Evolutionary conservation across 2,888 invertebrate genomes (phyloP), one percentile per base, ranked within the genome.

Genomic region (Drosophila algonquin): DNA sequence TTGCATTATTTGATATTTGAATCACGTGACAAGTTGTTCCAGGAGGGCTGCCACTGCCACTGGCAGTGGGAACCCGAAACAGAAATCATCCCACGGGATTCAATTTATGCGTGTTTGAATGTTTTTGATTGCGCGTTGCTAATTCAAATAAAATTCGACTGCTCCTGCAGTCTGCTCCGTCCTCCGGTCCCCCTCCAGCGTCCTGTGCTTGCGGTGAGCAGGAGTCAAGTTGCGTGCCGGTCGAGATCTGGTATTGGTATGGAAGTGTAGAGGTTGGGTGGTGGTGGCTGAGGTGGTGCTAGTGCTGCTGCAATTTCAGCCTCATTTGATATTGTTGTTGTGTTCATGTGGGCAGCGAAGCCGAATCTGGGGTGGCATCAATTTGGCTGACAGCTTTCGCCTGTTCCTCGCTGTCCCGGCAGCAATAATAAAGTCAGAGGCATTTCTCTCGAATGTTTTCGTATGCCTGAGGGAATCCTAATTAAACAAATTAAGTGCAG

Each of bases 41-140:
- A 35, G 35, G 16, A 40, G 32, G 46, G n/a, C n/a, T 5, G 63
- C 54, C 54, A 47, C 45, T 54, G 74, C 45, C 56, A 18, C 9
- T 14, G 44, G 40, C 40, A 58, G 73, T 86, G 85, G 87, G 85
- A 86, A 85, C 69, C 51, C 53, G 62, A 73, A 68, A 68, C 56
- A 73, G 79, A 88, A 87, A 87, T 80, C 90, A 87, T 90, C 89
- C 89, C 90, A 90, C 89, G 89, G 89, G 89, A 90, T 87, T 90
- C 89, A 90, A 90, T 90, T 90, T 89, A 89, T 88, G 81, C 83
- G 80, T 87, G 89, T 89, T 90, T 90, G 82, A 90, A 90, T 90
- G 90, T 87, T 90, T 90, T 83, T 90, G 90, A 90, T 89, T 90
- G 89, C 71, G 81, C 87, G 73, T 77, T 79, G 89, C 86, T 87